These are phyloP conservation scores for Antigone vipio DNA, from an alignment of 2,113 vertebrate genomes.

Conservation along the genomic window DNA sequence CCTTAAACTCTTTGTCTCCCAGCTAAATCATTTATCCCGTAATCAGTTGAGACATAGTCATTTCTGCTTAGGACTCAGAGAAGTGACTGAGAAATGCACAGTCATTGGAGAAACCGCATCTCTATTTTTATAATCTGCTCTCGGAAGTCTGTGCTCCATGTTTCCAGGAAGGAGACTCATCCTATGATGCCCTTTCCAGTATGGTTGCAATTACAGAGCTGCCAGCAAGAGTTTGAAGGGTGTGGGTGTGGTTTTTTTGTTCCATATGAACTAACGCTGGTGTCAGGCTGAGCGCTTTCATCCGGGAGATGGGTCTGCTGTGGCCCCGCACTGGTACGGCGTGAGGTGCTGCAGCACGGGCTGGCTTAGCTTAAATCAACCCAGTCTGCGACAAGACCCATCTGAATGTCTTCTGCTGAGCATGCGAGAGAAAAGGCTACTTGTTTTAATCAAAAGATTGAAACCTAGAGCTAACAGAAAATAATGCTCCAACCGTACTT, in stretches of 20 bases:
- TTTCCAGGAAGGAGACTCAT: conserved; percentile 60
- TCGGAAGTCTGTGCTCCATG: not conserved
- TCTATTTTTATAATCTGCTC: conserved; percentile 36
- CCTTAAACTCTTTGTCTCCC: not conserved
- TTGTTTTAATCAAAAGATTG: not conserved
- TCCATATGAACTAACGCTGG: not conserved
- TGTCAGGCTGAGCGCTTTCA: not conserved
- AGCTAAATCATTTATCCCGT: not conserved
- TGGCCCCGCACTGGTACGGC: not conserved
- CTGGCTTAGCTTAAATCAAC: not conserved
- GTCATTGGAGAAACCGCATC: conserved; percentile 7
- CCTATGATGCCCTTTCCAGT: conserved; percentile 15
- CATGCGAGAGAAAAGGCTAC: not conserved
- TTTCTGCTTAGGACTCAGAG: conserved; percentile 11
- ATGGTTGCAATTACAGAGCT: not conserved
- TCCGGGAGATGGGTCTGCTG: not conserved
- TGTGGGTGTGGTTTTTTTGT: not conserved
- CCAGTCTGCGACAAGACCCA: not conserved
- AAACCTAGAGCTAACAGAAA: not conserved
- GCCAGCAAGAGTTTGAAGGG: not conserved
- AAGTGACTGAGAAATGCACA: not conserved
- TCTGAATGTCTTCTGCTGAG: not conserved
- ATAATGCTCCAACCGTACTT: not conserved
- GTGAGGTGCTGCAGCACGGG: not conserved
- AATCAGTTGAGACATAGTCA: not conserved